Percentiles rank a stretch among this genome's conserved stretches.
These are phyloP conservation scores for Siniperca chuatsi DNA, from an alignment of 2,113 vertebrate species.

Conservation along the genomic window DNA sequence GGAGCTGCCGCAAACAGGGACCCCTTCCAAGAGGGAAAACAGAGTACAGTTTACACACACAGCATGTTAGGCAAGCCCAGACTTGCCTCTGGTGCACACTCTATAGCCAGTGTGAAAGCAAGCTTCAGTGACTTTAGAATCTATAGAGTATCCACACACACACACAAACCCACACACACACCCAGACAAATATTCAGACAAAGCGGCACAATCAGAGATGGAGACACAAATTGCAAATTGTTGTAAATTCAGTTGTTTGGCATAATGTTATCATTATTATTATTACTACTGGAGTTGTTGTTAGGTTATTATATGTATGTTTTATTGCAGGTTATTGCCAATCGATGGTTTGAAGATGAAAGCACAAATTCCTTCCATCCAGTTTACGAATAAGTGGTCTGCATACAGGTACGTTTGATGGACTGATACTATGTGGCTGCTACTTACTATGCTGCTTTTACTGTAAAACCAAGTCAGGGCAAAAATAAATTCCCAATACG, in stretches of 20 bases:
- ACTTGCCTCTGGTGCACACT: conserved; percentile 79
- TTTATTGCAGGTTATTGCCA: background rate
- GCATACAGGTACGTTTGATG: background rate
- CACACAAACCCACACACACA: conserved; percentile 2
- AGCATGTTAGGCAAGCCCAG: conserved; percentile 82
- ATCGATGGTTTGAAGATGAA: background rate
- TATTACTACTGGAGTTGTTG: background rate
- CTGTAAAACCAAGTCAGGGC: background rate
- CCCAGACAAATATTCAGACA: background rate
- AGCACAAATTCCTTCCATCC: conserved; percentile 9
- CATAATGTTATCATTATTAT: background rate
- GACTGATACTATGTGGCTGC: background rate
- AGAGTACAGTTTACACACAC: conserved; percentile 74
- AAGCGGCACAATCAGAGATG: background rate
- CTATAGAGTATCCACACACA: conserved; percentile 22
- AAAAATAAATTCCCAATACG: background rate
- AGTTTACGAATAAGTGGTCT: background rate
- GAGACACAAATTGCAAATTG: background rate
- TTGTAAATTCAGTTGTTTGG: background rate
- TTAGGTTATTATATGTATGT: background rate
- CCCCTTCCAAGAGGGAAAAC: conserved; percentile 79
- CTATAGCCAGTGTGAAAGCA: conserved; percentile 61
- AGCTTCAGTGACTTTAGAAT: conserved; percentile 47
- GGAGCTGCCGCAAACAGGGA: conserved; percentile 75
- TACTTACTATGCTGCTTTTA: background rate